phyloP scores from a whole-genome alignment of 2,888 invertebrate genomes.

The Atrina japonica region DNA sequence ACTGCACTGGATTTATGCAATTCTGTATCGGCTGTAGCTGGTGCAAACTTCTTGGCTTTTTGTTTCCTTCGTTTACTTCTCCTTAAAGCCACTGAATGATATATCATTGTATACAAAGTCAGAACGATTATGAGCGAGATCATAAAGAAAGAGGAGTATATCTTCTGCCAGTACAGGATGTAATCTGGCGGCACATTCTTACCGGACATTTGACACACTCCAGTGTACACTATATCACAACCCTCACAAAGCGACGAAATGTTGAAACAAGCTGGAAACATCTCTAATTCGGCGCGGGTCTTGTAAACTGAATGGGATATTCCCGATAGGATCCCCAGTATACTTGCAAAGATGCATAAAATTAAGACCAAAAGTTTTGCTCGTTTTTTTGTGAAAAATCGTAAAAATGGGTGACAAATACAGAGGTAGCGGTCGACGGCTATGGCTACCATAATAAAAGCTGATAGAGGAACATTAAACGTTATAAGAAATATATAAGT shows the following conservation, averaged over 20 bases:
- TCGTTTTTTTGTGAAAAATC: constrained; percentile 64
- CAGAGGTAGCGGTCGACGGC: constrained; percentile 77
- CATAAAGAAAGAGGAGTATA: constrained; percentile 74
- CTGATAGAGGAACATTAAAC: constrained; percentile 73
- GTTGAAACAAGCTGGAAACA: background rate
- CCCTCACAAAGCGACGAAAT: background rate
- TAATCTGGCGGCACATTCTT: constrained; percentile 61
- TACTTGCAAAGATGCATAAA: constrained; percentile 64
- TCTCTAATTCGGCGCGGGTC: no score
- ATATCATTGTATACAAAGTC: constrained; percentile 77
- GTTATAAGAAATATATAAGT: constrained; percentile 73
- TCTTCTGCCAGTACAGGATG: constrained; percentile 72
- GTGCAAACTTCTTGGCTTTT: constrained; percentile 24
- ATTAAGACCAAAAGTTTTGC: constrained; percentile 64
- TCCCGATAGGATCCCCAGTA: constrained; percentile 69
- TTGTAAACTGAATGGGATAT: constrained; percentile 28
- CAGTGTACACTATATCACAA: constrained; percentile 51
- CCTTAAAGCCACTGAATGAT: constrained; percentile 64
- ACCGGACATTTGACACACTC: constrained; percentile 62
- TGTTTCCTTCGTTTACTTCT: constrained; percentile 55
- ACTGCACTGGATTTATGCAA: background rate
- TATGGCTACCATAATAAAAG: constrained; percentile 77
- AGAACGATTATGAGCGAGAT: constrained; percentile 77
- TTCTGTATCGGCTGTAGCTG: no score
- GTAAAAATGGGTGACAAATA: constrained; percentile 75